Evolutionary conservation across 1,140 invertebrate species (phyloP), one percentile per base, ranked within the genome.

Genomic region (Sycophaga agraensis): DNA sequence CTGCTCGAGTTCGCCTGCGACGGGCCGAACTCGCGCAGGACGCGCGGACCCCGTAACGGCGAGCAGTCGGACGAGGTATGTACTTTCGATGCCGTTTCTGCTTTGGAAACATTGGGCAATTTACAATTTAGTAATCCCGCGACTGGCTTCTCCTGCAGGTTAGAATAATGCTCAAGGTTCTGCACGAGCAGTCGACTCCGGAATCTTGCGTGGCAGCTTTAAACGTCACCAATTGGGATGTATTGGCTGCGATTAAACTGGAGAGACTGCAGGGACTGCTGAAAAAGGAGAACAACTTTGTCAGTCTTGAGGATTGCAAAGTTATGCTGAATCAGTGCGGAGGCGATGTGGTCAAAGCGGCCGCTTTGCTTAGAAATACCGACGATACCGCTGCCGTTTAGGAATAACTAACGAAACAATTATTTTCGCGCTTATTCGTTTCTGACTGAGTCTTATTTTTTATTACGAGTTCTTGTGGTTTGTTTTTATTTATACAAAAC

Each of bases 1-100:
- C 78, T 96, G 39, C 78, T 96, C 24, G 93, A 96, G 70, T 96
- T 96, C 80, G 91, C 93, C 6, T 88, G 92, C 71, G 88, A 92
- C 68, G 90, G 90, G 56, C 91, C 91, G 0, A 90, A 88, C 66
- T 76, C 78, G 4, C 71, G 80, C 46, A 70, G 83, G 56, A 85
- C 85, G 4, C 82, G 82, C 22, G 90, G 91, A 0, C 84, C 89
- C n/a, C 86, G 88, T n/a, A 86, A 90, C 48, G 91, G 92, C 2
- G 85, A 88, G 1, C 90, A 92, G 67, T 92, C 91, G 1, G 93
- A 96, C 74, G 93, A 96, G 84, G 91, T 97, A 42, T 82, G 92
- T 66, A 12, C 40, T 31, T n/a, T n/a, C n/a, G n/a, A n/a, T n/a
- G n/a, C n/a, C n/a, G n/a, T n/a, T n/a, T n/a, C n/a, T n/a, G n/a